Base-by-base conservation (phyloP, 2,888 invertebrate species). In the Drosophila cracens region DNA sequence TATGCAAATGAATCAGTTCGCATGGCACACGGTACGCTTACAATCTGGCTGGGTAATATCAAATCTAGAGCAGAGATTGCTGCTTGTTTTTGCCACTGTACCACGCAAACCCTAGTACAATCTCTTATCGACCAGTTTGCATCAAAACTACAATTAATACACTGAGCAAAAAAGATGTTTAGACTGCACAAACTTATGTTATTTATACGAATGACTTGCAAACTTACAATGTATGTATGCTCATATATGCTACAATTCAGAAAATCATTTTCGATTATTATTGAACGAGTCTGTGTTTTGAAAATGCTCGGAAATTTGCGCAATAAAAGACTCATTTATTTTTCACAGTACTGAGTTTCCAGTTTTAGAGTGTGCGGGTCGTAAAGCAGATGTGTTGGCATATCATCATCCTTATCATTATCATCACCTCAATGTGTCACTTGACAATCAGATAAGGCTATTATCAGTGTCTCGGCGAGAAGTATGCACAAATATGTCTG, bases 341-440 rank as follows among this genome's bases (percentile, higher is more conserved):
- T 60, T 33, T 58, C 58, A 36, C 60, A 38, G 53, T 38, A 31
- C 1, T 21, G 21, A 31, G 18, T 21, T 29, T 31, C n/a, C 10
- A 31, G 31, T 36, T 46, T 59, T 25, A 57, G 69, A 69, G 82
- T 80, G 79, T 79, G 82, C 63, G 40, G 76, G 82, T 80, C 76
- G 58, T 79, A 76, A 82, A 79, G 65, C 58, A 56, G 79, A 59
- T 76, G 64, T 56, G 56, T 57, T 59, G 36, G 46, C 70, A 59
- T 38, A 52, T 58, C 51, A 66, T 65, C 74, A 63, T 29, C 51
- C 57, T 49, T 38, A 68, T 68, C 69, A 69, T 51, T 21, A 68
- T 72, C 62, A 76, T 63, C 76, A 79, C 82, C 82, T 67, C 52
- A 82, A 79, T 82, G 69, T 80, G 82, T 76, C 79, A 69, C 65